Conservation (phyloP, 2,888 invertebrate species). For the Ennomos erosarius region DNA sequence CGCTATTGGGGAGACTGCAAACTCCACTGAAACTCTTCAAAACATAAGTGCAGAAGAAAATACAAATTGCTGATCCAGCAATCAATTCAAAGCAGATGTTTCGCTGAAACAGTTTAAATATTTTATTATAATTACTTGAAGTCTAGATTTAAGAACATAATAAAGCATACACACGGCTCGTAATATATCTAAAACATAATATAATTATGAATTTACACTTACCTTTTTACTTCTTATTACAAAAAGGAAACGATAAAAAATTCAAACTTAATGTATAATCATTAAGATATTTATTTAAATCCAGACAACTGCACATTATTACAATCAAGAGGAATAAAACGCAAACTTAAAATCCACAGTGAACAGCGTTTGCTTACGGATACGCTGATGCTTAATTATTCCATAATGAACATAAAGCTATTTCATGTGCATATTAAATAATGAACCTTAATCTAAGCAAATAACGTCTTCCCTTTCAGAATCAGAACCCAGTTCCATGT, state of each 20-base stretch:
- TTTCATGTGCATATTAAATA: neutral
- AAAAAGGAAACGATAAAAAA: no score
- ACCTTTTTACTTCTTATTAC: no score
- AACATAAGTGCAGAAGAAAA: constrained; percentile 29
- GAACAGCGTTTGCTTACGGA: neutral
- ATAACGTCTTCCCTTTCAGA: constrained; percentile 53
- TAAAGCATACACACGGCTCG: no score
- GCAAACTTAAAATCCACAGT: neutral
- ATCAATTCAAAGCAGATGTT: constrained; percentile 8
- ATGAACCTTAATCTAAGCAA: constrained; percentile 43
- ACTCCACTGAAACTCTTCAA: constrained; percentile 26
- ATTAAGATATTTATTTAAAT: no score
- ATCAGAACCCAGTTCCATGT: constrained; percentile 72
- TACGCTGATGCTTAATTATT: neutral
- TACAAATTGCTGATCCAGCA: constrained; percentile 12
- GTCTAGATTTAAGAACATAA: no score
- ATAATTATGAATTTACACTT: no score
- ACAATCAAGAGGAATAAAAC: no score
- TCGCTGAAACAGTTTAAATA: neutral
- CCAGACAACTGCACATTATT: no score
- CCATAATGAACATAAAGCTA: neutral
- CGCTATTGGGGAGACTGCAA: constrained; percentile 5
- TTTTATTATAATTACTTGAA: no score
- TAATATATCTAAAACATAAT: no score
- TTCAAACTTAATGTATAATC: no score